phyloP scores from a whole-genome alignment of 2,113 vertebrate species.

The Recurvirostra avosetta region DNA sequence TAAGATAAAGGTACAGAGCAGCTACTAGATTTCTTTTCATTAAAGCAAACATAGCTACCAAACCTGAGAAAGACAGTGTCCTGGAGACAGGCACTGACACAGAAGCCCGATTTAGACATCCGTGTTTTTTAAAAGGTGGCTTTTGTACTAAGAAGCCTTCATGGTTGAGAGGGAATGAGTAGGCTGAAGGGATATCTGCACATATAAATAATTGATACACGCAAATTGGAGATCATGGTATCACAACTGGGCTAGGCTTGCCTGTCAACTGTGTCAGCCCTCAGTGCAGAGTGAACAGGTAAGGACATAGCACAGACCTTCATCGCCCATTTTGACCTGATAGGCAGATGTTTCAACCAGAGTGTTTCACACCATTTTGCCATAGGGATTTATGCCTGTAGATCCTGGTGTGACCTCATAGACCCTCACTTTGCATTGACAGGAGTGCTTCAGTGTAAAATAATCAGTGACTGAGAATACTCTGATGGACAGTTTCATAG shows the following conservation, averaged over 20 bases:
- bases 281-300: background rate
- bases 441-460: background rate
- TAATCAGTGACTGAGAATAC: background rate
- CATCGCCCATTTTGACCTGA: background rate
- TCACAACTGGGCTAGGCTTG: background rate
- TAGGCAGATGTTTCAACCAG: background rate
- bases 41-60: background rate
- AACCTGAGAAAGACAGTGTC: background rate
- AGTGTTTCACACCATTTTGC: background rate
- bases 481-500: background rate
- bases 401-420: background rate
- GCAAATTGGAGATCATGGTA: background rate
- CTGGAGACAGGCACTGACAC: background rate
- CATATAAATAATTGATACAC: background rate
- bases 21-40: background rate
- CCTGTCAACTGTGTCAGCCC: background rate
- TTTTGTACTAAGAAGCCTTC: background rate
- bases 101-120: background rate
- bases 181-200: background rate
- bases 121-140: background rate
- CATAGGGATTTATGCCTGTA: background rate
- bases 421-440: background rate
- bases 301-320: background rate
- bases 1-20: conserved; percentile 3
- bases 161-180: background rate